Base-by-base conservation (phyloP, 35 echinoderm and acorn worm genomes). In the Patiria miniata region DNA sequence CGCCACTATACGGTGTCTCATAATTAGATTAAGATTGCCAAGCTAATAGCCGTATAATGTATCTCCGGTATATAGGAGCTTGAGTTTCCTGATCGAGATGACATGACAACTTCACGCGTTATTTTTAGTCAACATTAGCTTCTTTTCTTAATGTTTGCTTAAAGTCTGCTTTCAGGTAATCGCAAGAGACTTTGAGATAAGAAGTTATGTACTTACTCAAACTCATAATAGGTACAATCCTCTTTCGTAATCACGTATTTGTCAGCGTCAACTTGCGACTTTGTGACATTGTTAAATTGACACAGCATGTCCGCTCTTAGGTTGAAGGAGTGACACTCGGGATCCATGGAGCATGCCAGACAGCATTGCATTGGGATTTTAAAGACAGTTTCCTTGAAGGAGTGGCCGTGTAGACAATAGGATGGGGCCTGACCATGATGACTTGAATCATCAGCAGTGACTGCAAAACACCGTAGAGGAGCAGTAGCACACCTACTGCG, bases 351-450 rank as follows among this genome's bases (percentile, higher is more conserved):
- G 56, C 56, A 60, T 18, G 56, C 56, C 56, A 60, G 56, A 7
- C 56, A 60, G 56, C 56, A 60, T 26, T 60, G 56, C 28, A 18
- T 60, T 1, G 56, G 56, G 56, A n/a, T 60, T 60, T 60, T 18
- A 2, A 60, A n/a, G 56, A 60, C 28, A 26, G 56, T 60, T 60
- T 60, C 56, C 56, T 60, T 60, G 56, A 60, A 60, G 56, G 56
- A n/a, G 56, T 60, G 56, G 56, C 56, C 56, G 56, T n/a, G 56
- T 7, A 60, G 56, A 60, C 56, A 60, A 26, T 60, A 60, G 56
- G 16, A 26, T 60, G 56, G 19, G 7, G 5, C 15, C 28, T 60
- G 56, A n/a, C n/a, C n/a, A n/a, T n/a, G n/a, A 60, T 60, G 56
- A 60, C 8, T 26, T 21, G 56, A 60, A 60, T 60, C 56, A 18